Conservation (phyloP, 1,140 invertebrate species). For the Brachionus paranguensis region DNA sequence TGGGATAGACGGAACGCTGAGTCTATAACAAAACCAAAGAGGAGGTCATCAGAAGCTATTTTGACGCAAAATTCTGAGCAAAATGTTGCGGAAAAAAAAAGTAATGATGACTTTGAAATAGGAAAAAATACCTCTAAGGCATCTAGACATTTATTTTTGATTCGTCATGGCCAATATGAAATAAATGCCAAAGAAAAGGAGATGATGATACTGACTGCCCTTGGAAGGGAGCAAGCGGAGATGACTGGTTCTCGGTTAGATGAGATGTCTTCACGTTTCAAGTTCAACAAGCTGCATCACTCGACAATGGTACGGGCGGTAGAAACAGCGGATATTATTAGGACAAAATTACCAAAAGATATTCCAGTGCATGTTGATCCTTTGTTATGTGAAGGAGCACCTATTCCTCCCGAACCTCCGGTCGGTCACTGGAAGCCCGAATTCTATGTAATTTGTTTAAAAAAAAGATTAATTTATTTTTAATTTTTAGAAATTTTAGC, state of each 20-base stretch:
- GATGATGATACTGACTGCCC: slow-evolving; percentile 70
- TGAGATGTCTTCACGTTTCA: slow-evolving; percentile 62
- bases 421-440: slow-evolving; percentile 77
- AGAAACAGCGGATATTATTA: slow-evolving; percentile 80
- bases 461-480: background rate
- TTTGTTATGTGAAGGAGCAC: slow-evolving; percentile 84
- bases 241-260: slow-evolving; percentile 65
- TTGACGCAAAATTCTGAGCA: background rate
- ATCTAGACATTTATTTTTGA: slow-evolving; percentile 18
- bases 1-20: slow-evolving; percentile 27
- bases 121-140: background rate
- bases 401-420: slow-evolving; percentile 79
- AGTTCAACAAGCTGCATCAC: slow-evolving; percentile 69
- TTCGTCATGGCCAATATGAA: slow-evolving; percentile 41
- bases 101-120: slow-evolving; percentile 14
- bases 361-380: slow-evolving; percentile 62
- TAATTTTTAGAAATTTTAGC: background rate
- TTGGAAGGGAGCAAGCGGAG: slow-evolving; percentile 75
- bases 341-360: slow-evolving; percentile 60
- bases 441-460: slow-evolving; percentile 60
- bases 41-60: background rate
- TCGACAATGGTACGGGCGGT: slow-evolving; percentile 89
- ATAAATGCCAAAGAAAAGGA: slow-evolving; percentile 65
- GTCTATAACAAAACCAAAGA: slow-evolving; percentile 1
- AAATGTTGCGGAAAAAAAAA: background rate